Evolutionary conservation across 2,113 vertebrate genomes (phyloP).

Genomic region (Gymnarchus niloticus): DNA sequence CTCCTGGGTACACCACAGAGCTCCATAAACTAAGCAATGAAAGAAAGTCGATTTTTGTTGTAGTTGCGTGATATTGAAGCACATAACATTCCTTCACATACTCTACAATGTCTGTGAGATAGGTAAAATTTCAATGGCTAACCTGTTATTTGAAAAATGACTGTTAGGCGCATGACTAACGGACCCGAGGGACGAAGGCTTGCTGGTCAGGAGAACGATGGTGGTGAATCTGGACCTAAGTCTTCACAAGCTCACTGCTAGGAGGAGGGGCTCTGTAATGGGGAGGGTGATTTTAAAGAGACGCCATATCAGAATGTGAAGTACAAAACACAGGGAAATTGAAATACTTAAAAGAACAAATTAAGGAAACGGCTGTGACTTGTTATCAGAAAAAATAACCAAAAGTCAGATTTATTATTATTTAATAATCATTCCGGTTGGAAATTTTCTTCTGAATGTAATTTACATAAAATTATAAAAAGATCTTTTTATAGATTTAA

Average conservation of each 20-base stretch:
- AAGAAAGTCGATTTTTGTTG: background rate
- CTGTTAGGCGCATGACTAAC: background rate
- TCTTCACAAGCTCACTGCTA: background rate
- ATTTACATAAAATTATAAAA: no score
- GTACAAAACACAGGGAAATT: no score
- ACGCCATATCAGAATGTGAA: no score
- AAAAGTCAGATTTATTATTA: no score
- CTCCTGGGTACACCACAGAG: background rate
- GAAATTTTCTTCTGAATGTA: no score
- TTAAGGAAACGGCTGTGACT: no score
- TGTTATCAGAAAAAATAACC: no score
- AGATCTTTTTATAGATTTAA: no score
- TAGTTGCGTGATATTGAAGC: background rate
- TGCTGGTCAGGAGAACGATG: background rate
- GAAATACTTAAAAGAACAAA: no score
- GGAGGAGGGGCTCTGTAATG: background rate
- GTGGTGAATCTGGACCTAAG: background rate
- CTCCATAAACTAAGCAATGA: background rate
- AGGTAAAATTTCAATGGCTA: background rate
- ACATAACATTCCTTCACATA: background rate
- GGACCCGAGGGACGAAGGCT: background rate
- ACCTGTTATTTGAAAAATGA: background rate
- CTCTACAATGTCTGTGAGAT: background rate
- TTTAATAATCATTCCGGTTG: no score
- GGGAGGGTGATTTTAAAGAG: background rate